phyloP scores from a whole-genome alignment of 2,888 invertebrate genomes.

The Protonemura montana region DNA sequence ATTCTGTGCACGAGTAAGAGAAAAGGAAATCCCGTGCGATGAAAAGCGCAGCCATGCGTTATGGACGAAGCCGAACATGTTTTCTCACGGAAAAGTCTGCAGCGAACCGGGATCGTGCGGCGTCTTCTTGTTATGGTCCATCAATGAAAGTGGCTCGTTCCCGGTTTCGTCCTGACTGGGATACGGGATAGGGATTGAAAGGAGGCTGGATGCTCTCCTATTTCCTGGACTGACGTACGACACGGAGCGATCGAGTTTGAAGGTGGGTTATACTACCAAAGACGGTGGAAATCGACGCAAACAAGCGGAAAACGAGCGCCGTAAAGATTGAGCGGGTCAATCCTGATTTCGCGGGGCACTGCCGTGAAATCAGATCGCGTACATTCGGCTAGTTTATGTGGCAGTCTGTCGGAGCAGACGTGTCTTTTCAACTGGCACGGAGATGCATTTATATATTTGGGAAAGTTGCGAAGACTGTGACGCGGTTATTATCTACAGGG shows the following conservation, averaged over 20 bases:
- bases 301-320: constrained; percentile 38
- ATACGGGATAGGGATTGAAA: constrained; percentile 13
- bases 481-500: neutral
- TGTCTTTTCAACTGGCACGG: neutral
- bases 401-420: neutral
- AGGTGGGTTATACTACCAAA: constrained; percentile 25
- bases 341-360: constrained; percentile 9
- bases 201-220: constrained; percentile 8
- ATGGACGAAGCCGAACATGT: constrained; percentile 19
- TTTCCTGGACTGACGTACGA: constrained; percentile 23
- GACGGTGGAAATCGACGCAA: constrained; percentile 35
- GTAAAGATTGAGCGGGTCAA: constrained; percentile 41
- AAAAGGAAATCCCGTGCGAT: neutral
- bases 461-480: neutral
- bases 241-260: constrained; percentile 24
- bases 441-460: neutral
- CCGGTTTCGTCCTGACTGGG: neutral
- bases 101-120: neutral
- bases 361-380: constrained; percentile 13
- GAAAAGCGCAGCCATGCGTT: constrained; percentile 9
- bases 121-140: constrained; percentile 8
- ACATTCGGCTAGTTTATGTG: neutral
- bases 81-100: neutral
- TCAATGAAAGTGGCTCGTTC: constrained; percentile 21
- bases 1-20: neutral